Evolutionary conservation across 2,888 invertebrate species (phyloP).

Genomic region (Ochropleura plecta): DNA sequence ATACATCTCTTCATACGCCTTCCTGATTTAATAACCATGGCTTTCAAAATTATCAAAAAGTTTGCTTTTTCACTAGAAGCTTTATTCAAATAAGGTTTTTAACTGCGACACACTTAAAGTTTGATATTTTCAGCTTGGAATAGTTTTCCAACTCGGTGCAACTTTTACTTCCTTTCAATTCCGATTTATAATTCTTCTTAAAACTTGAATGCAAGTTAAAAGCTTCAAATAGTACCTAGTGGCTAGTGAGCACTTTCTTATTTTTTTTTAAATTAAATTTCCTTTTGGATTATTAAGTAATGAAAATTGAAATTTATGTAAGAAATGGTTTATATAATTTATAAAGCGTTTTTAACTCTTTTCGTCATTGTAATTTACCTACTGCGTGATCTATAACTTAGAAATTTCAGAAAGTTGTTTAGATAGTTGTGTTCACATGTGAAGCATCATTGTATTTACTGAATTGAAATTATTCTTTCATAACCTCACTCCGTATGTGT

Average conservation of each 20-base stretch:
- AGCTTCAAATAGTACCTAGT: conserved; percentile 81
- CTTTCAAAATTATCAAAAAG: neutral
- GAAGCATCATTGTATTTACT: neutral
- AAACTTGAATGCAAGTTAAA: conserved; percentile 86
- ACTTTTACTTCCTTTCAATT: conserved; percentile 82
- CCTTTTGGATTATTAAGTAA: conserved; percentile 38
- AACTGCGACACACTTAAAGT: conserved; percentile 55
- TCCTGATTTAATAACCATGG: conserved; percentile 23
- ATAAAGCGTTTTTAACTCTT: neutral
- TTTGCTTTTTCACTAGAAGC: conserved; percentile 11
- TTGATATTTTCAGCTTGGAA: conserved; percentile 66
- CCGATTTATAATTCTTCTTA: conserved; percentile 82
- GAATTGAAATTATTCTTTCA: neutral
- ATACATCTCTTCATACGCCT: conserved; percentile 32
- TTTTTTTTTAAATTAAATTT: conserved; percentile 77
- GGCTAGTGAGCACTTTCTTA: conserved; percentile 75
- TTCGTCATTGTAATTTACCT: neutral
- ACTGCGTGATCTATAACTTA: neutral
- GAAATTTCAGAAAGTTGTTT: neutral
- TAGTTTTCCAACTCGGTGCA: conserved; percentile 72
- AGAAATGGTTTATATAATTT: neutral
- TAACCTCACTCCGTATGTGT: neutral
- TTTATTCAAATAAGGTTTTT: conserved; percentile 44
- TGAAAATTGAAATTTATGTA: neutral
- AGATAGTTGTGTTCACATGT: neutral